Evolutionary conservation across 1,140 invertebrate species (phyloP).

Genomic region (Calliopsis andreniformis): DNA sequence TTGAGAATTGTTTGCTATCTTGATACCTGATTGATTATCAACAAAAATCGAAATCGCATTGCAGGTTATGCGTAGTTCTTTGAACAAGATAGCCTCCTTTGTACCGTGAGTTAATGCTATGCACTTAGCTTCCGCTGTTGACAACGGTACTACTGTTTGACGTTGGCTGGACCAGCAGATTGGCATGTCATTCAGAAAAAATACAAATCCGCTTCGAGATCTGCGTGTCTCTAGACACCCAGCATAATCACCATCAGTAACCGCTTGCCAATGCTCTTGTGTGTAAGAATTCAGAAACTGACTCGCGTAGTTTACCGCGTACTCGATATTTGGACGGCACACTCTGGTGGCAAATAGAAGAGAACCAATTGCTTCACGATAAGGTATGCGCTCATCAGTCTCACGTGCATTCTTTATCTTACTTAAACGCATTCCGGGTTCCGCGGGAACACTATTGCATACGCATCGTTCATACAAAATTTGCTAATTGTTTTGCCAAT

Average conservation of each 20-base stretch:
- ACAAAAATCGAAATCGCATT: neutral
- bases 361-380: constrained; percentile 23
- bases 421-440: neutral
- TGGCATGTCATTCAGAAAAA: neutral
- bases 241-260: constrained; percentile 18
- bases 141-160: neutral
- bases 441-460: neutral
- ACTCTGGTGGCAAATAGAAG: constrained; percentile 17
- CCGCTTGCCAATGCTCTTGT: neutral
- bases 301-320: constrained; percentile 15
- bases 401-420: neutral
- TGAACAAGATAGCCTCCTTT: neutral
- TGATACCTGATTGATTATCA: constrained; percentile 14
- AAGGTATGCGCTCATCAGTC: neutral
- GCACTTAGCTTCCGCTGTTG: neutral
- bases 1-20: constrained; percentile 5
- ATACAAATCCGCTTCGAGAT: neutral
- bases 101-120: neutral
- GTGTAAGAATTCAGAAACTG: neutral
- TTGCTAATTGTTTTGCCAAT: neutral
- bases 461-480: constrained; percentile 11
- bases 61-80: neutral
- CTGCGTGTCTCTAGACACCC: neutral
- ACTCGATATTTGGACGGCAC: constrained; percentile 20
- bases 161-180: neutral